phyloP scores from a whole-genome alignment of 2,797 vertebrate species.

The Ceryle rudis region DNA sequence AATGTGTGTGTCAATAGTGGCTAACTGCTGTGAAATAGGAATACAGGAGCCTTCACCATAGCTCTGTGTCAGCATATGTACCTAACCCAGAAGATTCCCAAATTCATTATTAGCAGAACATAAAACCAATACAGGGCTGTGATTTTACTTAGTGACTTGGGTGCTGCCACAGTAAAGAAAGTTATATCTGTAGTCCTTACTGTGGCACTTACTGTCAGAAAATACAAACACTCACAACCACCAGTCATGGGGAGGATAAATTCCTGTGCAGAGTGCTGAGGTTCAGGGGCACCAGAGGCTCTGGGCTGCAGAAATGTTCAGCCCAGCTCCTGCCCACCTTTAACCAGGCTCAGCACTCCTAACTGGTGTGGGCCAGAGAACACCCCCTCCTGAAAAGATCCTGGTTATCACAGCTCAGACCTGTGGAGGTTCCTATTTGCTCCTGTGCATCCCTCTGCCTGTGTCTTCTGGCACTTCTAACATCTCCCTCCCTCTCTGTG shows the following conservation, averaged over 20 bases:
- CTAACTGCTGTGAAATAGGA: conserved; percentile 4
- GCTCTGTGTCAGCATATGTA: background rate
- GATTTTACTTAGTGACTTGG: conserved; percentile 32
- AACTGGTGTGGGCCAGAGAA: fast-evolving
- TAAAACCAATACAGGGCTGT: conserved; percentile 36
- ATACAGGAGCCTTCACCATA: background rate
- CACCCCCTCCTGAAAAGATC: no score
- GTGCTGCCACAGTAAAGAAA: background rate
- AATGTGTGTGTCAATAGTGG: background rate
- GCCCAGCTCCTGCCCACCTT: background rate
- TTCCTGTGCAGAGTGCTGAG: background rate
- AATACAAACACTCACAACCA: background rate
- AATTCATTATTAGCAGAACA: conserved; percentile 34
- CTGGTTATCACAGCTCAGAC: background rate
- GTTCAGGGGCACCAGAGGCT: background rate
- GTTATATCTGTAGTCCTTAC: background rate
- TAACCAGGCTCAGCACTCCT: background rate
- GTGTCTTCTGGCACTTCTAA: background rate
- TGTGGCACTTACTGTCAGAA: background rate
- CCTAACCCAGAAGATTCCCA: conserved; percentile 5
- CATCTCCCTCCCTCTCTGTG: no score
- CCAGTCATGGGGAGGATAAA: background rate
- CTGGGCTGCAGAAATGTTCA: background rate
- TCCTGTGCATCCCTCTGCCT: background rate
- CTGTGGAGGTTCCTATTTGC: background rate